A percentile compares a stretch with the other conserved stretches of the same genome.
Evolutionary conservation across 2,113 vertebrate species (phyloP).

Genomic region (Mola mola): DNA sequence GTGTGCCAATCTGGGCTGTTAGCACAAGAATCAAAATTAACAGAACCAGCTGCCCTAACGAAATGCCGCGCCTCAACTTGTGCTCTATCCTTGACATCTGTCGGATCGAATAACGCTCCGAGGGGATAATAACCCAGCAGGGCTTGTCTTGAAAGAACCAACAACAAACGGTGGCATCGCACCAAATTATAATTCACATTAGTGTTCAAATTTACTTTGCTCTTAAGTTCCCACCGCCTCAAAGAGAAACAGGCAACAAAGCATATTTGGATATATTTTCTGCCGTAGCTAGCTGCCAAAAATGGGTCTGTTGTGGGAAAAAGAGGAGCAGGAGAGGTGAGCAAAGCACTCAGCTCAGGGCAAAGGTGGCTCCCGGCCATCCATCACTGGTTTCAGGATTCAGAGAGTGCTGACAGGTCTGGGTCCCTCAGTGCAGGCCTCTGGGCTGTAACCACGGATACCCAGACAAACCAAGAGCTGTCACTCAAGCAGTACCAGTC

Average conservation of each 20-base stretch:
- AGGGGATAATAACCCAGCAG: not conserved
- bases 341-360: constrained; percentile 47
- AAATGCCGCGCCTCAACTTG: not conserved
- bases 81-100: not conserved
- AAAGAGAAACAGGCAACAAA: constrained; percentile 12
- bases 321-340: constrained; percentile 41
- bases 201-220: not conserved
- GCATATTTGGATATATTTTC: constrained; percentile 15
- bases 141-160: not conserved
- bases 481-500: constrained; percentile 65
- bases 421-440: constrained; percentile 64
- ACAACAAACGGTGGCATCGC: not conserved
- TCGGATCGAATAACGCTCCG: constrained; percentile 1
- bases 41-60: constrained; percentile 40
- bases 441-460: constrained; percentile 75
- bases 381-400: constrained; percentile 74
- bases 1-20: constrained; percentile 40
- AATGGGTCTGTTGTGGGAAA: constrained; percentile 10
- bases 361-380: constrained; percentile 61
- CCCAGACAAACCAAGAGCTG: constrained; percentile 73
- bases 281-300: constrained; percentile 9
- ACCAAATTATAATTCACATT: not conserved
- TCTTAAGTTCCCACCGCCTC: not conserved
- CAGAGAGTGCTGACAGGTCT: constrained; percentile 73
- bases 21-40: constrained; percentile 31